Conservation (phyloP, 2,888 invertebrate genomes). For the Coelopa pilipes region DNA sequence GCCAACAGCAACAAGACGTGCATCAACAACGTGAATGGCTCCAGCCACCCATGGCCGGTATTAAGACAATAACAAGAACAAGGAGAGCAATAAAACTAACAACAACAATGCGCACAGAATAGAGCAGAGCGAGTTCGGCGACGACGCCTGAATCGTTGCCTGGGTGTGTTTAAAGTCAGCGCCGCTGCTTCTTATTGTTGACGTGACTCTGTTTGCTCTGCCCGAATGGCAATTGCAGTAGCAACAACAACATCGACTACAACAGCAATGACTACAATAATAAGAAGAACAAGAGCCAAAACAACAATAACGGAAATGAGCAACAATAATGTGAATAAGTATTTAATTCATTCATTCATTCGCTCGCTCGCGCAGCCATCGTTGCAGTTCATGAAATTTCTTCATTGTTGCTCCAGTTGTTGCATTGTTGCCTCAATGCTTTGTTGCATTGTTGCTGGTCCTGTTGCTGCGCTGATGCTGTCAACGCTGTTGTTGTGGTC, state of each 20-base stretch:
- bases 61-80: no score
- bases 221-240: conserved; percentile 12
- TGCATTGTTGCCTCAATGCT: no score
- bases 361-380: neutral
- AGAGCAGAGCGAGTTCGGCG: neutral
- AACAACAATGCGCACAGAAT: neutral
- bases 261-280: conserved; percentile 20
- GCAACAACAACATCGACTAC: conserved; percentile 1
- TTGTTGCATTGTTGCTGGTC: no score
- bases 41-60: no score
- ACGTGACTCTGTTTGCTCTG: neutral
- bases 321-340: conserved; percentile 19
- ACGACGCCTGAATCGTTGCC: neutral
- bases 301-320: conserved; percentile 25
- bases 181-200: neutral
- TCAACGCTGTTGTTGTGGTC: no score
- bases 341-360: conserved; percentile 24
- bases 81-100: neutral
- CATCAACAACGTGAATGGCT: no score
- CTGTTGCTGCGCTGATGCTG: no score
- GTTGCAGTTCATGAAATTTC: neutral
- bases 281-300: conserved; percentile 13
- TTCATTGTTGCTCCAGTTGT: no score
- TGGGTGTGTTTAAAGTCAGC: neutral
- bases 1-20: no score